A percentile compares a stretch with the other conserved stretches of the same genome.
phyloP scores from a whole-genome alignment of 1,140 invertebrate species.

The Aphaenogaster rudis region DNA sequence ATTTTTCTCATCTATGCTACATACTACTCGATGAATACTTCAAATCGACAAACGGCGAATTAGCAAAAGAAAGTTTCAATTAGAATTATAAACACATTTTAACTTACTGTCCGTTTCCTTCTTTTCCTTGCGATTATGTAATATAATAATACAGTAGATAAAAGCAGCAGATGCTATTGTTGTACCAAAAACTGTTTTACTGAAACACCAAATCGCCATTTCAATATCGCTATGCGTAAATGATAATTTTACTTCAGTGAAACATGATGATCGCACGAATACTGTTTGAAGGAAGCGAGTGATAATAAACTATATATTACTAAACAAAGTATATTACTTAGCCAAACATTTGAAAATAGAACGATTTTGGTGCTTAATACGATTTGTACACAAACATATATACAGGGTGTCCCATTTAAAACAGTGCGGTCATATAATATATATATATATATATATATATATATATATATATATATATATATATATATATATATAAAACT shows the following conservation, averaged over 20 bases:
- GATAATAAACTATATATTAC: background rate
- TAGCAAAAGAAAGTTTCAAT: background rate
- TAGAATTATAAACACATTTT: background rate
- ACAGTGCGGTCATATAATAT: too few species aligned
- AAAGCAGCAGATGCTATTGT: background rate
- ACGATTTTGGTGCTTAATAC: background rate
- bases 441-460: too few species aligned
- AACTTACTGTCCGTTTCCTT: background rate
- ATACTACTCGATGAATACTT: background rate
- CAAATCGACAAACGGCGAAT: background rate
- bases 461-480: too few species aligned
- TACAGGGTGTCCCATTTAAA: too few species aligned
- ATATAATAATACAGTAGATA: background rate
- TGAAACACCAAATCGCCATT: background rate
- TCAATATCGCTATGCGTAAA: background rate
- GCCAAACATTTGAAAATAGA: background rate
- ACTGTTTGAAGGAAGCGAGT: background rate
- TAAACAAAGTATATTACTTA: background rate
- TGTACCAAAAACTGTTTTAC: background rate
- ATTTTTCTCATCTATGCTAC: background rate
- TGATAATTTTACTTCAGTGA: background rate
- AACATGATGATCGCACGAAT: background rate
- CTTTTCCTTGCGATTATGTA: background rate
- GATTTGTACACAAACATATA: too few species aligned
- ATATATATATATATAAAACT: too few species aligned